phyloP scores from a whole-genome alignment of 2,113 vertebrate species.

The Zingel zingel region DNA sequence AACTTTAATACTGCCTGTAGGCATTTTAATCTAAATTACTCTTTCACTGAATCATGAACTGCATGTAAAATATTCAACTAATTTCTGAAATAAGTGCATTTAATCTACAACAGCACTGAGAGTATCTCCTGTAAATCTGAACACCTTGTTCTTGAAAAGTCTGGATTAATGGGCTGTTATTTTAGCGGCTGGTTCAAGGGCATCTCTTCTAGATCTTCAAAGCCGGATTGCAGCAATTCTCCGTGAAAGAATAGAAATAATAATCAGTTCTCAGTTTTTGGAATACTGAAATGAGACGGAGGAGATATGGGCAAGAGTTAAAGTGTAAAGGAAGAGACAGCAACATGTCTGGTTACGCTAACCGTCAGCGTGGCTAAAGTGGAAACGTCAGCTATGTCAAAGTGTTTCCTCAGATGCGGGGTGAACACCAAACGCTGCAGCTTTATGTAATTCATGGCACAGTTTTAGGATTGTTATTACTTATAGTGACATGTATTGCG shows the following conservation, averaged over 20 bases:
- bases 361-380: slow-evolving; percentile 51
- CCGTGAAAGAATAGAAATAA: slow-evolving; percentile 24
- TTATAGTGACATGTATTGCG: slow-evolving; percentile 32
- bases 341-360: slow-evolving; percentile 54
- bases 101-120: not conserved
- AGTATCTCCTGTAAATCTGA: slow-evolving; percentile 24
- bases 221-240: slow-evolving; percentile 30
- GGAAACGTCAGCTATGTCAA: slow-evolving; percentile 67
- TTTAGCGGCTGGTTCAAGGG: slow-evolving; percentile 48
- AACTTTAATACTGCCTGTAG: slow-evolving; percentile 21
- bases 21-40: slow-evolving; percentile 41
- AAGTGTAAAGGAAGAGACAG: slow-evolving; percentile 43
- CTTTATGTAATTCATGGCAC: slow-evolving; percentile 47
- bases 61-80: slow-evolving; percentile 9
- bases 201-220: slow-evolving; percentile 43
- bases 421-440: slow-evolving; percentile 34
- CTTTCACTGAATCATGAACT: not conserved
- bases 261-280: slow-evolving; percentile 22
- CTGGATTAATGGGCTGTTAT: slow-evolving; percentile 14
- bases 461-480: slow-evolving; percentile 36
- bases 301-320: slow-evolving; percentile 31
- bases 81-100: slow-evolving; percentile 16
- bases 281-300: slow-evolving; percentile 32
- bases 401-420: slow-evolving; percentile 45
- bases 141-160: not conserved